Percentiles rank a stretch among this genome's conserved stretches.
Conservation (phyloP, 2,113 vertebrate species). For the Rynchops niger region DNA sequence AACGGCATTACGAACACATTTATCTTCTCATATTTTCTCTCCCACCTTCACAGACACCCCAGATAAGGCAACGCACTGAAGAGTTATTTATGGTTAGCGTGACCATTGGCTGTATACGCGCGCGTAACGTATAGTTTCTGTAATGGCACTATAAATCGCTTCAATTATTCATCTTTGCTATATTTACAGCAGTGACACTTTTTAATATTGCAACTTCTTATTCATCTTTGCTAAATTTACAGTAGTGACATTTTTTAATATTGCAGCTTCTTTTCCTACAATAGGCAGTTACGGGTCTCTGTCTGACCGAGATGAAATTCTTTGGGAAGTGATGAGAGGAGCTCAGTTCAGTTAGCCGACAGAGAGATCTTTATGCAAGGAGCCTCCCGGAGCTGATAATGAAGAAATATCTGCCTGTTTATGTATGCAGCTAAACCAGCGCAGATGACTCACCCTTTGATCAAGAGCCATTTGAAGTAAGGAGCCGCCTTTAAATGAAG, state of each 20-base stretch:
- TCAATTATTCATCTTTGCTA: background rate
- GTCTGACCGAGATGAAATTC: background rate
- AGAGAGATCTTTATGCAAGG: background rate
- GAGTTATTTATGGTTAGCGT: background rate
- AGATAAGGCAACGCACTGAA: background rate
- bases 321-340: background rate
- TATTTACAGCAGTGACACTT: background rate
- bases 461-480: background rate
- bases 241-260: background rate
- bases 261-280: background rate
- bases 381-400: background rate
- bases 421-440: background rate
- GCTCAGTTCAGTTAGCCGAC: background rate
- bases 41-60: background rate
- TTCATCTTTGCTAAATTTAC: background rate
- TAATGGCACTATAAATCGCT: background rate
- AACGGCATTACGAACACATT: background rate
- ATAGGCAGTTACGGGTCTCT: background rate
- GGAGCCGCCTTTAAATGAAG: slow-evolving; percentile 17
- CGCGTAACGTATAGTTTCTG: background rate
- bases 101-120: background rate
- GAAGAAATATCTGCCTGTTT: slow-evolving; percentile 19
- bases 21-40: background rate
- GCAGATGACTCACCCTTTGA: background rate
- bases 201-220: background rate